Evolutionary conservation across 2,888 invertebrate genomes (phyloP).

Genomic region (Azorinus chamasolen): DNA sequence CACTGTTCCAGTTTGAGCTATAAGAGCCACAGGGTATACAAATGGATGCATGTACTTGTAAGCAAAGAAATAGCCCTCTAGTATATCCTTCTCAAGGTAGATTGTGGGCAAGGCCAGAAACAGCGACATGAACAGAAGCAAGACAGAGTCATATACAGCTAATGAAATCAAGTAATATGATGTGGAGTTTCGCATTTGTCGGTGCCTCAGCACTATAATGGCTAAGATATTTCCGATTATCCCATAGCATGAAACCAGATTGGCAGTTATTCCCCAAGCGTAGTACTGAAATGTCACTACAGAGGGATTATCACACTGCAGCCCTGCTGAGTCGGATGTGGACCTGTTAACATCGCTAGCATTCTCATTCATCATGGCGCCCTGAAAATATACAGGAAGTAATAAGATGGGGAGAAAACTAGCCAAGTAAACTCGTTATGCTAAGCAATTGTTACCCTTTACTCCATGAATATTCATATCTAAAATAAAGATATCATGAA

Average conservation of each 20-base stretch:
- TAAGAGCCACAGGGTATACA: slow-evolving; percentile 92
- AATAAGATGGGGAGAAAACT: no score
- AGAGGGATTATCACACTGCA: slow-evolving; percentile 40
- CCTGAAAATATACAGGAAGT: no score
- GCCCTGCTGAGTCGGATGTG: background rate
- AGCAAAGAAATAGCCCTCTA: slow-evolving; percentile 91
- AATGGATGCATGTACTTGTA: slow-evolving; percentile 93
- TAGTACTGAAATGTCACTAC: slow-evolving; percentile 88
- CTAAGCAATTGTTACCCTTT: no score
- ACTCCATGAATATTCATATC: no score
- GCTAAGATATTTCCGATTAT: slow-evolving; percentile 83
- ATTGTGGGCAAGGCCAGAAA: slow-evolving; percentile 81
- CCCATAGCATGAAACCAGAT: slow-evolving; percentile 94
- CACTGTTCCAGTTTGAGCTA: slow-evolving; percentile 97
- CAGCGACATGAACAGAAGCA: slow-evolving; percentile 89
- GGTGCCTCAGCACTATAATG: slow-evolving; percentile 85
- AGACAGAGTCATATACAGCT: slow-evolving; percentile 96
- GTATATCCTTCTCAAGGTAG: slow-evolving; percentile 90
- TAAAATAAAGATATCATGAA: no score
- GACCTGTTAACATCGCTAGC: slow-evolving; percentile 8
- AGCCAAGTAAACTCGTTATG: no score
- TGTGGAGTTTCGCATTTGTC: slow-evolving; percentile 98
- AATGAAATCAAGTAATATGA: slow-evolving; percentile 97
- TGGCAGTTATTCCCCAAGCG: slow-evolving; percentile 94
- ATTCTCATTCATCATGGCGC: slow-evolving; percentile 27